phyloP scores from a whole-genome alignment of 2,113 vertebrate genomes.

The Phylloscopus whistleri region DNA sequence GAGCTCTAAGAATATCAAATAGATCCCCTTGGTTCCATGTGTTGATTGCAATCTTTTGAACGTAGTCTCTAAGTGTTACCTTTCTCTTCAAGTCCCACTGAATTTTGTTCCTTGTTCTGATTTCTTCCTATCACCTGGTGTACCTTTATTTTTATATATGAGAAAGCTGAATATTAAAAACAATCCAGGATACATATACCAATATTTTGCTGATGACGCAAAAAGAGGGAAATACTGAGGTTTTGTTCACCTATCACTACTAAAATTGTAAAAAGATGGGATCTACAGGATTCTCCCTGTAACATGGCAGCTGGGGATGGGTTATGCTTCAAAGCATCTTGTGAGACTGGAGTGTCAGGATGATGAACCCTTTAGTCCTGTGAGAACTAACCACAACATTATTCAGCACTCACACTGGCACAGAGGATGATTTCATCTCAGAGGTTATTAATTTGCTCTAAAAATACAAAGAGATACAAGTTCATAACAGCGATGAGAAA shows the following conservation, averaged over 20 bases:
- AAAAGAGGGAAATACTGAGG: background rate
- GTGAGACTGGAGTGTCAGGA: background rate
- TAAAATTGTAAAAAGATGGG: background rate
- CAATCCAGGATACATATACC: background rate
- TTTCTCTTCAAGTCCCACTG: background rate
- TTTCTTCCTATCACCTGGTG: background rate
- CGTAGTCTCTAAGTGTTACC: background rate
- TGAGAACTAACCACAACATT: background rate
- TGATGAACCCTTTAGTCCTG: background rate
- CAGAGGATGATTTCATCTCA: background rate
- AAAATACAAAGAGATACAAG: background rate
- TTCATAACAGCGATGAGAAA: background rate
- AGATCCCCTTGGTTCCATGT: background rate
- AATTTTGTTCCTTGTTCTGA: background rate
- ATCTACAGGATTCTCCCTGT: background rate
- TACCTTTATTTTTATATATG: background rate
- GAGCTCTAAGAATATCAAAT: background rate
- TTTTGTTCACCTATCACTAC: background rate
- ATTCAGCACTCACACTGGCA: background rate
- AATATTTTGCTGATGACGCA: background rate
- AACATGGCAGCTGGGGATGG: background rate
- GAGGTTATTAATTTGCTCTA: background rate
- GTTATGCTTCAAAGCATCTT: background rate
- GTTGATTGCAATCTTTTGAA: background rate
- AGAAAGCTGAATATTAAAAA: background rate